Evolutionary conservation across 2,888 invertebrate genomes (phyloP).

Genomic region (Cryptops parisi): DNA sequence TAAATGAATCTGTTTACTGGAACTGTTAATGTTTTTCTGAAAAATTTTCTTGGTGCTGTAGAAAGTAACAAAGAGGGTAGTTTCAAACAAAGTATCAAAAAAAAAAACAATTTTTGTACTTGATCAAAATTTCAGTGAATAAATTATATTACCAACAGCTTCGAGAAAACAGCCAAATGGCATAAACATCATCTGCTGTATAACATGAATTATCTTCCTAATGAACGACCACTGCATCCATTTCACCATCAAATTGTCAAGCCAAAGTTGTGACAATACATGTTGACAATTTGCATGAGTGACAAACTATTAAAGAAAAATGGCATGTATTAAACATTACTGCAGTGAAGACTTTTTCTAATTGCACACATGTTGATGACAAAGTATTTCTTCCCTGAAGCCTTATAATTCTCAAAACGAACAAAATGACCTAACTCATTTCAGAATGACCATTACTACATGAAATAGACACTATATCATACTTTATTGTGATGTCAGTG

Average conservation of each 20-base stretch:
- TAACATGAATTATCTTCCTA: background rate
- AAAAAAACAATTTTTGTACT: background rate
- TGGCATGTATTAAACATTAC: no score
- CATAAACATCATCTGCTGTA: background rate
- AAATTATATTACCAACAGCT: background rate
- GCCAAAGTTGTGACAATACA: background rate
- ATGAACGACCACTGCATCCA: background rate
- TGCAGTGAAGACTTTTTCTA: no score
- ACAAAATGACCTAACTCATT: no score
- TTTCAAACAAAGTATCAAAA: no score
- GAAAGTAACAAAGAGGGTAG: no score
- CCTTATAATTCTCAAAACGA: no score
- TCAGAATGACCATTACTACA: no score
- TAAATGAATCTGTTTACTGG: slow-evolving; percentile 7
- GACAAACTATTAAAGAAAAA: no score
- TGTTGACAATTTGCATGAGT: slow-evolving; percentile 2
- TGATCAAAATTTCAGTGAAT: background rate
- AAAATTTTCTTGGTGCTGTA: background rate
- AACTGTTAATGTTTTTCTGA: background rate
- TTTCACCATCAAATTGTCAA: background rate
- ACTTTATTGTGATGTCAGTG: no score
- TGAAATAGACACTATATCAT: no score
- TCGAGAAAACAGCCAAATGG: background rate
- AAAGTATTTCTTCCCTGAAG: no score
- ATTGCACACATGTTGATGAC: no score